Evolutionary conservation across 2,113 vertebrate species (phyloP).

Genomic region (Vanacampus margaritifer): DNA sequence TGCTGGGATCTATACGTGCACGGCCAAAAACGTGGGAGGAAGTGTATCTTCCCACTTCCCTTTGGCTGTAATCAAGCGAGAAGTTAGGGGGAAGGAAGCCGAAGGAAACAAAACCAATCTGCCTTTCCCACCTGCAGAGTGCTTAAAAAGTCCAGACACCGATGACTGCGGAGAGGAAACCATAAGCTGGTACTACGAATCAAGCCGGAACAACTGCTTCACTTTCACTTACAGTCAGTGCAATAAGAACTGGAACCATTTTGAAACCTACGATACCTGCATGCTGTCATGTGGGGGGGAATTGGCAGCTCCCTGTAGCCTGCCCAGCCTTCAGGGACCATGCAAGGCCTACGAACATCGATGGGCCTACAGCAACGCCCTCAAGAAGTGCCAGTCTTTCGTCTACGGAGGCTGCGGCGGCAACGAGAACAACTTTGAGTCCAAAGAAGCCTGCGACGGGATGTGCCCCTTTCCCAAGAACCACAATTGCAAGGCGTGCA

Average conservation of each 20-base stretch:
- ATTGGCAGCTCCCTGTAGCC: slow-evolving; percentile 81
- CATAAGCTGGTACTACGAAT: slow-evolving; percentile 91
- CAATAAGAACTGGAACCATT: slow-evolving; percentile 89
- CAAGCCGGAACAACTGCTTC: slow-evolving; percentile 94
- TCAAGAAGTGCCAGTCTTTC: slow-evolving; percentile 91
- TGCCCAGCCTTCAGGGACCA: slow-evolving; percentile 88
- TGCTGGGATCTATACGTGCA: slow-evolving; percentile 90
- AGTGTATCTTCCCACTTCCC: slow-evolving; percentile 85
- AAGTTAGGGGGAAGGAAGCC: slow-evolving; percentile 49
- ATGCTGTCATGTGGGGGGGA: slow-evolving; percentile 87
- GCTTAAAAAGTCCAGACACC: slow-evolving; percentile 84
- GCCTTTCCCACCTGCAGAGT: slow-evolving; percentile 82
- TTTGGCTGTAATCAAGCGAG: slow-evolving; percentile 79
- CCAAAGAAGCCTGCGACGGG: slow-evolving; percentile 89
- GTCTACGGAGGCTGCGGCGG: slow-evolving; percentile 91
- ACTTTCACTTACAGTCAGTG: slow-evolving; percentile 92
- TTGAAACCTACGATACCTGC: slow-evolving; percentile 86
- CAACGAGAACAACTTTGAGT: slow-evolving; percentile 96
- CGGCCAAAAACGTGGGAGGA: slow-evolving; percentile 81
- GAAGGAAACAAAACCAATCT: slow-evolving; percentile 74
- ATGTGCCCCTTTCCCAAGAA: slow-evolving; percentile 89
- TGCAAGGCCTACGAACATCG: slow-evolving; percentile 91
- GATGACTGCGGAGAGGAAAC: slow-evolving; percentile 90
- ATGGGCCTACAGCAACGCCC: slow-evolving; percentile 88
- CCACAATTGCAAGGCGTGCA: slow-evolving; percentile 87